phyloP scores from a whole-genome alignment of 2,113 vertebrate species.

The Solenodon paradoxus region DNA sequence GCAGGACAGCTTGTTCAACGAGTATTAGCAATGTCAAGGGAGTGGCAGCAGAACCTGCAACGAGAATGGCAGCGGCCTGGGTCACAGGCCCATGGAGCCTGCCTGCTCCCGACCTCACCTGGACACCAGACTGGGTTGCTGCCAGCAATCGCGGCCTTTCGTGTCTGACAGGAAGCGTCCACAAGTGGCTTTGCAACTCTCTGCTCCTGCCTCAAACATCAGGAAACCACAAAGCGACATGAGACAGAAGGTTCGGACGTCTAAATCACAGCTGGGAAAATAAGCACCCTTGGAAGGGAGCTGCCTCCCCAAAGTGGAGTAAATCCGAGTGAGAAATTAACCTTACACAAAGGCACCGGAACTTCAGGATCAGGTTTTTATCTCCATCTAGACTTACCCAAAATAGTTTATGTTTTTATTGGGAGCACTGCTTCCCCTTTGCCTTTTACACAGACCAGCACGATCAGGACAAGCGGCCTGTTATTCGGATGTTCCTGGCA shows the following conservation, averaged over 20 bases:
- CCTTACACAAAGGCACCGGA: not conserved
- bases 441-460: not conserved
- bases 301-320: not conserved
- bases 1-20: not conserved
- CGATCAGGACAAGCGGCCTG: not conserved
- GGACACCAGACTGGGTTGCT: not conserved
- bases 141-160: rapidly evolving
- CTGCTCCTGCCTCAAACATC: not conserved
- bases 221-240: rapidly evolving
- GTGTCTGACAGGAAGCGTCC: not conserved
- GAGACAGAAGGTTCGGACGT: not conserved
- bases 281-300: not conserved
- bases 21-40: not conserved
- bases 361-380: not conserved
- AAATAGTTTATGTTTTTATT: not conserved
- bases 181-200: rapidly evolving
- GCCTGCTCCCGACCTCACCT: not conserved
- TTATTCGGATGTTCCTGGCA: not conserved
- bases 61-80: rapidly evolving
- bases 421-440: not conserved
- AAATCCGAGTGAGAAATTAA: not conserved
- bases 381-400: not conserved
- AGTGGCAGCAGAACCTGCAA: not conserved
- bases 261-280: not conserved
- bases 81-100: rapidly evolving